Percentiles rank a stretch among this genome's conserved stretches.
Conservation (phyloP, 2,888 invertebrate species). For the Achlya flavicornis region DNA sequence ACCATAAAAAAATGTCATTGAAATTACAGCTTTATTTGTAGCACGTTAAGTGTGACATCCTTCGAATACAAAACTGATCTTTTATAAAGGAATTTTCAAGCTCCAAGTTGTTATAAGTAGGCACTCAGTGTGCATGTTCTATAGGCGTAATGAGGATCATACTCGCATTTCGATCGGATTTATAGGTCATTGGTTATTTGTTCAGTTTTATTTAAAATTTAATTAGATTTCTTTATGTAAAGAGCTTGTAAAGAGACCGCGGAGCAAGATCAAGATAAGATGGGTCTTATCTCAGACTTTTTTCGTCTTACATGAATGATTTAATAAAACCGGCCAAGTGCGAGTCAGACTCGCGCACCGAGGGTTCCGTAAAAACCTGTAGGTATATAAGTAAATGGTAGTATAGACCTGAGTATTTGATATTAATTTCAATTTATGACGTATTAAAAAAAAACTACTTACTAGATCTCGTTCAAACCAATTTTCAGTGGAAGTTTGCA, state of each 20-base stretch:
- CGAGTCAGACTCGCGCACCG: too few species aligned
- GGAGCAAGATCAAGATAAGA: background rate
- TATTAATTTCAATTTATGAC: too few species aligned
- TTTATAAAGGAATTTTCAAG: conserved; percentile 3
- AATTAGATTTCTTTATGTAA: background rate
- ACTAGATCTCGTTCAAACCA: too few species aligned
- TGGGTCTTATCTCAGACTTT: too few species aligned
- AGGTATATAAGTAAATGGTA: too few species aligned
- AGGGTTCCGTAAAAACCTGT: too few species aligned
- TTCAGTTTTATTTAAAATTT: background rate
- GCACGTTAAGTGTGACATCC: background rate
- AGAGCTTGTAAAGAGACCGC: background rate
- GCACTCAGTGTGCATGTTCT: conserved; percentile 6
- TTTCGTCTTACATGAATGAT: too few species aligned
- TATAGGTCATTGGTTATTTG: background rate
- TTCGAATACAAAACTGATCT: background rate
- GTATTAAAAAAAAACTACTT: too few species aligned
- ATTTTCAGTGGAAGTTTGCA: too few species aligned
- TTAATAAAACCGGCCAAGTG: too few species aligned
- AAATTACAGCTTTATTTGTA: conserved; percentile 11
- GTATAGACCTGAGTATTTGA: too few species aligned
- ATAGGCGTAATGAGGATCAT: background rate
- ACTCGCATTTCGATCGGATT: conserved; percentile 1
- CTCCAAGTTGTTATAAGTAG: conserved; percentile 4
- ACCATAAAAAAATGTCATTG: conserved; percentile 1